Conservation (phyloP, 1,140 invertebrate species). For the Drusus annulatus region DNA sequence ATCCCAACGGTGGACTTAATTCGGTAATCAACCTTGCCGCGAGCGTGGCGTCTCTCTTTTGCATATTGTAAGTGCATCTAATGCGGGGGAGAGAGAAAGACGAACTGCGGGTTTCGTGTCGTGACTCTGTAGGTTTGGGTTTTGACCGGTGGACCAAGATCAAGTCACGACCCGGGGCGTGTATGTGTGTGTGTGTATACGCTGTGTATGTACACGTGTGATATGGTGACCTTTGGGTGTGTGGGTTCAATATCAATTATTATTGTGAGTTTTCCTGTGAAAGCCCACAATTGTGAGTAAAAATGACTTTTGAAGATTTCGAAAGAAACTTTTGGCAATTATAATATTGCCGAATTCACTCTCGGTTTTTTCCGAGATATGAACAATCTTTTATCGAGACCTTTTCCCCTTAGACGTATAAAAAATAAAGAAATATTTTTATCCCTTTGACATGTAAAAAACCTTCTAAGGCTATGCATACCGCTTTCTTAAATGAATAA, state of each 20-base stretch:
- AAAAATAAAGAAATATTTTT: too few species aligned
- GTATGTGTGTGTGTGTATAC: background rate
- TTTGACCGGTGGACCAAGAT: conserved; percentile 52
- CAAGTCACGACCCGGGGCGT: conserved; percentile 56
- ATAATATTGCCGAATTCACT: too few species aligned
- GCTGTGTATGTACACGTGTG: background rate
- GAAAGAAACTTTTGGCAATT: too few species aligned
- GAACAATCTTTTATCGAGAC: too few species aligned
- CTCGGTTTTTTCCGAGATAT: too few species aligned
- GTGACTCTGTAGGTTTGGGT: conserved; percentile 48
- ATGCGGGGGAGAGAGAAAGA: conserved; percentile 38
- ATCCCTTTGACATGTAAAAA: too few species aligned
- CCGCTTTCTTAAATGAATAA: too few species aligned
- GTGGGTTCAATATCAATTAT: conserved; percentile 9
- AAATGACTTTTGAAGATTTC: too few species aligned
- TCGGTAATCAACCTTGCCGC: conserved; percentile 54
- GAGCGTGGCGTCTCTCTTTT: conserved; percentile 48
- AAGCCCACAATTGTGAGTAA: background rate
- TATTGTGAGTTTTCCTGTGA: conserved; percentile 6
- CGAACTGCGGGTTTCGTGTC: conserved; percentile 30
- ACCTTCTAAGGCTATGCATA: too few species aligned
- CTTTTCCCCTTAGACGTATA: too few species aligned
- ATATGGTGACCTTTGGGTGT: background rate
- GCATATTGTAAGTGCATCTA: conserved; percentile 25
- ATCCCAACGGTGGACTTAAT: conserved; percentile 49